Conservation (phyloP, 2,113 vertebrate genomes). For the Sceloporus undulatus region DNA sequence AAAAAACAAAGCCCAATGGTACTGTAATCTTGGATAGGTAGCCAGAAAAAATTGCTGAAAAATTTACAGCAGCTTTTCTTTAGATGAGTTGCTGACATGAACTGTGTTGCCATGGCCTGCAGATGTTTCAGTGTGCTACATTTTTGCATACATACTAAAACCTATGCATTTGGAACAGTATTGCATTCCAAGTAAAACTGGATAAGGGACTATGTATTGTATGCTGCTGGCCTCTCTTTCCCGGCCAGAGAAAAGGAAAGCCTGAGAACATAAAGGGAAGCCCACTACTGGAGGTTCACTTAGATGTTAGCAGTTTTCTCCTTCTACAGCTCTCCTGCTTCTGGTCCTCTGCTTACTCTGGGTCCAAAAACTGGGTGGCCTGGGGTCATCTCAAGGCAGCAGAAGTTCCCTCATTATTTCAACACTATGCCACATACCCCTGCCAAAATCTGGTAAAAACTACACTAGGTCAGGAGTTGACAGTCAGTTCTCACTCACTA, state of each 20-base stretch:
- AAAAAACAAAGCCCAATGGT: background rate
- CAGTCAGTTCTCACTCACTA: no score
- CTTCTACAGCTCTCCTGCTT: background rate
- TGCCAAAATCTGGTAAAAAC: no score
- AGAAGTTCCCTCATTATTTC: background rate
- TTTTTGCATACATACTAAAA: background rate
- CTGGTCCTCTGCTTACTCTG: background rate
- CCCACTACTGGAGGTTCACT: background rate
- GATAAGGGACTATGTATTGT: background rate
- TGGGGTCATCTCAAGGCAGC: background rate
- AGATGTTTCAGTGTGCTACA: background rate
- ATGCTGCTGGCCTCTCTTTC: background rate
- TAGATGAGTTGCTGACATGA: background rate
- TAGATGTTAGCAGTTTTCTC: no score
- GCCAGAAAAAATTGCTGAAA: constrained; percentile 20
- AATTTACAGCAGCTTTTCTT: background rate
- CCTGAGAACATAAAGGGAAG: background rate
- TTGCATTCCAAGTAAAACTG: background rate
- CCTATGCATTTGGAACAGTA: background rate
- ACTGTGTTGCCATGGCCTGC: background rate
- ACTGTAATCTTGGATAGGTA: constrained; percentile 20
- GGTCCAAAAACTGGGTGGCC: no score
- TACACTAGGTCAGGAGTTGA: no score
- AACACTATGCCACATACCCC: no score
- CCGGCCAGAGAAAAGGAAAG: background rate